Conservation (phyloP, 2,888 invertebrate species). For the Chelonus formosanus region DNA sequence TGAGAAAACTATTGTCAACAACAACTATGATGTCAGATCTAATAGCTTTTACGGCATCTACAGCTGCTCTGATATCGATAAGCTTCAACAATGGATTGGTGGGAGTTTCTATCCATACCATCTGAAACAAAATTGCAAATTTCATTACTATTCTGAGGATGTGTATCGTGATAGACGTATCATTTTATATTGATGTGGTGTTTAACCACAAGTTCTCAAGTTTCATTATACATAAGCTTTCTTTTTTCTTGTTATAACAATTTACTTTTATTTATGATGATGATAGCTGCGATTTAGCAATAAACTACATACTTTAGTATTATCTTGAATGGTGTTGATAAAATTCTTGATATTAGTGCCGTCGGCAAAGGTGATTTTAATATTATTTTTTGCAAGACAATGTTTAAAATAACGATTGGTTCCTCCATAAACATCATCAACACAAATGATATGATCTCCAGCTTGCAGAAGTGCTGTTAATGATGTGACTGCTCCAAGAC, state of each 20-base stretch:
- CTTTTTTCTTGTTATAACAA: too few species aligned
- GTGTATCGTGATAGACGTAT: too few species aligned
- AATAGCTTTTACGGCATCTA: slow-evolving; percentile 69
- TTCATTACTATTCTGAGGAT: too few species aligned
- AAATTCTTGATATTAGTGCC: slow-evolving; percentile 75
- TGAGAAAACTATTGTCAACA: slow-evolving; percentile 94
- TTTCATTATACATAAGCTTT: background rate
- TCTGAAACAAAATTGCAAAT: slow-evolving; percentile 63
- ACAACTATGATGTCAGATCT: slow-evolving; percentile 74
- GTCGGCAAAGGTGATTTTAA: slow-evolving; percentile 82
- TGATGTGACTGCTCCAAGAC: slow-evolving; percentile 85
- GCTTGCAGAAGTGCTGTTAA: slow-evolving; percentile 77
- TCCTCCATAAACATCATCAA: slow-evolving; percentile 96
- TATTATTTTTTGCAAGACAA: slow-evolving; percentile 73
- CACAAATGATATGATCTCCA: slow-evolving; percentile 91
- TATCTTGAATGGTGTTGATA: slow-evolving; percentile 75
- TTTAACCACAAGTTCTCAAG: slow-evolving; percentile 10
- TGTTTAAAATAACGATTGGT: slow-evolving; percentile 79
- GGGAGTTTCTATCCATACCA: slow-evolving; percentile 94
- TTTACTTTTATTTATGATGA: too few species aligned
- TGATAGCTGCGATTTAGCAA: background rate
- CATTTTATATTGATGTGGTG: slow-evolving; percentile 19
- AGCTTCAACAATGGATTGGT: slow-evolving; percentile 95
- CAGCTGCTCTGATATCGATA: slow-evolving; percentile 81
- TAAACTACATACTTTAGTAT: slow-evolving; percentile 78